Conservation (phyloP, 1,140 invertebrate genomes). For the Tigriopus japonicus region DNA sequence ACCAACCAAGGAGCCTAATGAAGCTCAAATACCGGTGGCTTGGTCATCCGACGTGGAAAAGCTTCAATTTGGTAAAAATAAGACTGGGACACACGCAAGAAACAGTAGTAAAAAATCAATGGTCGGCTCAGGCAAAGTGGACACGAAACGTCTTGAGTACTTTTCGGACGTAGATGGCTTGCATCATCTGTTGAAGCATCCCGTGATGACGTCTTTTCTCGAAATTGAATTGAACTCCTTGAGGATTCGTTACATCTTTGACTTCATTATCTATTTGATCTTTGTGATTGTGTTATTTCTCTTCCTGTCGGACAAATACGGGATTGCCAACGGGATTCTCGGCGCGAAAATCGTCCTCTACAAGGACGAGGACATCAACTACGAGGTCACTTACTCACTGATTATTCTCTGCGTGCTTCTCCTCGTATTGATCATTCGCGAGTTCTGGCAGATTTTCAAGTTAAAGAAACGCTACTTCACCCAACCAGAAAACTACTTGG, state of each 20-base stretch:
- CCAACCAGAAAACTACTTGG: neutral
- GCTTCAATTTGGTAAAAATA: neutral
- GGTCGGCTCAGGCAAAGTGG: neutral
- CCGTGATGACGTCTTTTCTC: neutral
- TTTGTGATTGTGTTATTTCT: neutral
- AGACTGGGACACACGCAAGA: neutral
- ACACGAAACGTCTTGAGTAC: constrained; percentile 3
- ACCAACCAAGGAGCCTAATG: neutral
- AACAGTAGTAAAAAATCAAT: neutral
- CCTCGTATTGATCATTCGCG: neutral
- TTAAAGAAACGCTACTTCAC: neutral
- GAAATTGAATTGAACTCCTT: constrained; percentile 4
- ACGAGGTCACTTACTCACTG: neutral
- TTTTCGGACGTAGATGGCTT: neutral
- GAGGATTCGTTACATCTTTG: neutral
- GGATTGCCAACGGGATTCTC: neutral
- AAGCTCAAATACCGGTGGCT: neutral
- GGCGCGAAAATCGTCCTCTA: neutral
- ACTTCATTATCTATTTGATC: constrained; percentile 7
- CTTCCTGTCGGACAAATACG: neutral
- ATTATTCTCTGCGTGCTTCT: neutral
- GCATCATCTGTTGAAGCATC: constrained; percentile 1
- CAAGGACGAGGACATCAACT: neutral
- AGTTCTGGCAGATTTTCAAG: constrained; percentile 1
- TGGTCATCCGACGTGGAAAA: neutral